Base-by-base conservation (phyloP, 1,140 invertebrate genomes). In the Armadillidium nasatum region DNA sequence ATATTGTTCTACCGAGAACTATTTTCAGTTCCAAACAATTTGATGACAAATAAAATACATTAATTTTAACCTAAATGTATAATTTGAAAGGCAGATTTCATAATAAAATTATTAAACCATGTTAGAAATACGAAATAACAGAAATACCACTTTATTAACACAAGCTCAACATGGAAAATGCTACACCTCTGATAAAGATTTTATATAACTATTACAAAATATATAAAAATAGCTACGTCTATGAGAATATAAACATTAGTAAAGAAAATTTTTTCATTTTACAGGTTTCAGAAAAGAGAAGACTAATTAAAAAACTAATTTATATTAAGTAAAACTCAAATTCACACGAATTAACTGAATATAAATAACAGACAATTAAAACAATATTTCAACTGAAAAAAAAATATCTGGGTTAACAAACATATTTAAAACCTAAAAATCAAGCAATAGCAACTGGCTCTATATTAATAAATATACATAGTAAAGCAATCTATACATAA, bases 131-230 rank as follows among this genome's bases (percentile, higher is more conserved):
- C 19, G 46, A 50, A 50, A 10, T 9, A 50, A 50, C 46, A 50
- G 46, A 50, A 50, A 50, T 60, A 60, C 50, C 50, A 60, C 50
- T 60, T 60, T 60, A 60, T 60, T 60, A 60, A 60, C 50, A 60
- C 19, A 60, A 60, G 50, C 50, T 60, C 33, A 60, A 13, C 50
- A 60, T 60, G 50, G 50, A 60, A 60, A 60, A 15, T 60, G 19
- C 50, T 60, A 60, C 50, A 60, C 50, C 50, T 60, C 50, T 60
- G 50, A 60, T 60, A 60, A 60, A 60, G 19, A 60, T 60, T n/a
- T 60, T 60, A 60, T 60, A 15, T 60, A 60, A 13, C 50, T 60
- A 60, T 60, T 60, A 60, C 50, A 60, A 60, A 60, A 15, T 60
- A 60, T 60, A 60, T 60, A 60, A 60, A 60, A 60, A 60, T 60